Percentiles rank a stretch among this genome's conserved stretches.
phyloP scores from a whole-genome alignment of 1,140 invertebrate species.

The Ridgeia piscesae region DNA sequence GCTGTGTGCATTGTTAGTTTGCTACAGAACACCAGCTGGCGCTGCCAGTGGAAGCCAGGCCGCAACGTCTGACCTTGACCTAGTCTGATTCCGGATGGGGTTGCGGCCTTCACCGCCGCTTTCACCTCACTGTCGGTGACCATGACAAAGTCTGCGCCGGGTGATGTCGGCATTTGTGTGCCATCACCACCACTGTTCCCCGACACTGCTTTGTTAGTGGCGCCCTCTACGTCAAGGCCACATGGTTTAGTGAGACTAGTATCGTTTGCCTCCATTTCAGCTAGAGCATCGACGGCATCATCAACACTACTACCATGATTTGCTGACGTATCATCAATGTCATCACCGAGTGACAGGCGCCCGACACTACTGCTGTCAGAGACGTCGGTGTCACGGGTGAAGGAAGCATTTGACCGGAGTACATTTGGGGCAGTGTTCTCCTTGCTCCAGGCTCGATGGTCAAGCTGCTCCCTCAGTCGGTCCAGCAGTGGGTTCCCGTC shows the following conservation, averaged over 20 bases:
- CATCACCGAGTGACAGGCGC: neutral
- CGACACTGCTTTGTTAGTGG: neutral
- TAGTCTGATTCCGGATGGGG: neutral
- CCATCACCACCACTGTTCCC: constrained; percentile 16
- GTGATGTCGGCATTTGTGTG: constrained; percentile 27
- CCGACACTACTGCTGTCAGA: neutral
- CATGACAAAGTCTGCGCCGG: constrained; percentile 77
- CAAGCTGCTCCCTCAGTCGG: neutral
- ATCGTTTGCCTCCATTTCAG: neutral
- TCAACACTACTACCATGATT: neutral
- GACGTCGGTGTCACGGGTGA: neutral
- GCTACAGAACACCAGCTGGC: constrained; percentile 89
- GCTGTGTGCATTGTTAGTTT: constrained; percentile 99
- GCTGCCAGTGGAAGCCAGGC: constrained; percentile 80
- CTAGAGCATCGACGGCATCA: neutral
- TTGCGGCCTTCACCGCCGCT: constrained; percentile 38
- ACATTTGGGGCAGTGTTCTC: neutral
- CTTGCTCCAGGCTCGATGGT: neutral
- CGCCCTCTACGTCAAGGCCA: constrained; percentile 27
- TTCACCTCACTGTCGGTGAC: constrained; percentile 55
- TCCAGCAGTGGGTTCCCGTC: constrained; percentile 31
- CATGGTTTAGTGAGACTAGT: neutral
- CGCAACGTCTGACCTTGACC: constrained; percentile 30
- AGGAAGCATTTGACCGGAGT: neutral
- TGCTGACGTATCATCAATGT: neutral